These are phyloP conservation scores for Ochropleura leucogaster DNA, from an alignment of 2,888 invertebrate genomes.

Conservation along the genomic window DNA sequence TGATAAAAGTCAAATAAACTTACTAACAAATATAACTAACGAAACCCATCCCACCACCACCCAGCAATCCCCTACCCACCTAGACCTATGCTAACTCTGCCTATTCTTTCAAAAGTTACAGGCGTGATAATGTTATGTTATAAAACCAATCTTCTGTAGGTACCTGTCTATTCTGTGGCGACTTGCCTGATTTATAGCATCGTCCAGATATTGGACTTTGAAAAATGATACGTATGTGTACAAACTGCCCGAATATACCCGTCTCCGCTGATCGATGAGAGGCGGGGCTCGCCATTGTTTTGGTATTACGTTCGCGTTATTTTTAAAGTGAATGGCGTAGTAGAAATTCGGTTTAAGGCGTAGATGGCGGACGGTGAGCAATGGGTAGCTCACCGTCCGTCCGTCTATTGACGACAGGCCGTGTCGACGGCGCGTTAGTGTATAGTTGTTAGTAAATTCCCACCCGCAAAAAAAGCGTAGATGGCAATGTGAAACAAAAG, in stretches of 20 bases:
- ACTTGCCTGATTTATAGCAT: conserved; percentile 40
- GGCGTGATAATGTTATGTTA: background rate
- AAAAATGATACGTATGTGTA: conserved; percentile 53
- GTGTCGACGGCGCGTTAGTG: no score
- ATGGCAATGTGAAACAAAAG: no score
- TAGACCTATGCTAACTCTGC: background rate
- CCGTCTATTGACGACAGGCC: no score
- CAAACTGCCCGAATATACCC: conserved; percentile 29
- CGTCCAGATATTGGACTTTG: conserved; percentile 48
- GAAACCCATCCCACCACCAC: background rate
- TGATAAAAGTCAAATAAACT: no score
- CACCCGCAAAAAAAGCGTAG: no score
- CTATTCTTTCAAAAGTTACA: background rate
- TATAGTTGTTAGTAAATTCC: no score
- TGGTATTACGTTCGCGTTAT: conserved; percentile 9
- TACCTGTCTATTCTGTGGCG: background rate
- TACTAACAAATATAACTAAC: background rate
- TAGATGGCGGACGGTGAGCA: no score
- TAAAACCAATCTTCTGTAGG: background rate
- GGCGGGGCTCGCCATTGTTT: conserved; percentile 27
- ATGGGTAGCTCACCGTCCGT: no score
- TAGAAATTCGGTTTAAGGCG: background rate
- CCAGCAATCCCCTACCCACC: background rate
- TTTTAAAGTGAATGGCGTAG: conserved; percentile 14
- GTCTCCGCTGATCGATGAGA: conserved; percentile 47